These are phyloP conservation scores for Trichonephila clavipes DNA, from an alignment of 1,140 invertebrate species.

Conservation along the genomic window DNA sequence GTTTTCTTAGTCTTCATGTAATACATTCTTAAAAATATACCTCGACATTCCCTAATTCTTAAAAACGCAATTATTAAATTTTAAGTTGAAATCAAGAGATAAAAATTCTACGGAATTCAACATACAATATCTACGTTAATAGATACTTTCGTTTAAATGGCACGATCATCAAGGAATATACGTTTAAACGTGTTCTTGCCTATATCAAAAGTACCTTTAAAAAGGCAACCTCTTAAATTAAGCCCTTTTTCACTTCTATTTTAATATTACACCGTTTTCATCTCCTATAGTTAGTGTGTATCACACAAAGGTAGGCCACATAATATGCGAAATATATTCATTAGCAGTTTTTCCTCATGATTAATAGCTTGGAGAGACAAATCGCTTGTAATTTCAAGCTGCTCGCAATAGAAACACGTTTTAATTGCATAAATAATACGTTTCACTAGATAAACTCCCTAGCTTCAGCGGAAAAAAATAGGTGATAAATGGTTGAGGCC, in stretches of 20 bases:
- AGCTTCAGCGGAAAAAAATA: constrained; percentile 56
- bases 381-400: constrained; percentile 71
- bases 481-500: constrained; percentile 63
- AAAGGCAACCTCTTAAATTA: neutral
- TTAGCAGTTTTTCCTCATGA: constrained; percentile 67
- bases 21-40: too few species aligned
- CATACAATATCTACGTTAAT: too few species aligned
- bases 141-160: too few species aligned
- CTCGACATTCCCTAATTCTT: too few species aligned
- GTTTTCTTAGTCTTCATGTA: too few species aligned
- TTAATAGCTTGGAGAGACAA: constrained; percentile 65
- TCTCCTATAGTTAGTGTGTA: neutral
- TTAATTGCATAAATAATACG: constrained; percentile 76
- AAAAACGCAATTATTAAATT: too few species aligned
- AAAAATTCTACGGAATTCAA: too few species aligned
- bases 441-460: constrained; percentile 68
- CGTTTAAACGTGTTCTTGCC: neutral
- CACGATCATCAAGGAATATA: too few species aligned
- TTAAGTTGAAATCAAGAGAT: too few species aligned
- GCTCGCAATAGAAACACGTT: constrained; percentile 63
- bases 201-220: neutral
- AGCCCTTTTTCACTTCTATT: neutral
- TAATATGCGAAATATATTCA: constrained; percentile 62
- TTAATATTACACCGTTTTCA: neutral
- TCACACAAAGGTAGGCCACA: constrained; percentile 3